A percentile compares a stretch with the other conserved stretches of the same genome.
phyloP scores from a whole-genome alignment of 2,113 vertebrate genomes.

The Rostratula benghalensis region DNA sequence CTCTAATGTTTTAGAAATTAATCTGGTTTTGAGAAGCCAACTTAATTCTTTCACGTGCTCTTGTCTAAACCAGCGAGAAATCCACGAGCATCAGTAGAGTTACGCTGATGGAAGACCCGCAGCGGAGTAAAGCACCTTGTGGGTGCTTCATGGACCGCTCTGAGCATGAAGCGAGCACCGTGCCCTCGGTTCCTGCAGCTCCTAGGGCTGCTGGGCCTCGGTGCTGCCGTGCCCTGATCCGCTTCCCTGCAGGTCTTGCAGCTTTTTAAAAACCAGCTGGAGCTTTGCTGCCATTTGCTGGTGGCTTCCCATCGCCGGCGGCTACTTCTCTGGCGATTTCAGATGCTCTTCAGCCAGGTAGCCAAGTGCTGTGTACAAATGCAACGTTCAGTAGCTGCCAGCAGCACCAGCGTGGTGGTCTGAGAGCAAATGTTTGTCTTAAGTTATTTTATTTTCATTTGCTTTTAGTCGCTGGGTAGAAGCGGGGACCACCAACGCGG shows the following conservation, averaged over 20 bases:
- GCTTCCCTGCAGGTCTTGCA: background rate
- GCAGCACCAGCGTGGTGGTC: background rate
- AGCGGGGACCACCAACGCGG: background rate
- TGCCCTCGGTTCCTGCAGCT: background rate
- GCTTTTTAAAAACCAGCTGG: slow-evolving; percentile 33
- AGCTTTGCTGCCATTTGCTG: slow-evolving; percentile 67
- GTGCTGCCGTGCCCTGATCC: background rate
- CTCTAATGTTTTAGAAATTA: background rate
- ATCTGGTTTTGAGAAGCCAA: background rate
- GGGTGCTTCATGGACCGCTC: background rate
- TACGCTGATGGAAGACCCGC: background rate
- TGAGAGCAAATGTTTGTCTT: background rate
- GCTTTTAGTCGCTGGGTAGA: background rate
- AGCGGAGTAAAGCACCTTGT: background rate
- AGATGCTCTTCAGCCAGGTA: background rate
- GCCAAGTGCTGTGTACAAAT: background rate
- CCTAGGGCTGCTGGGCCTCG: background rate
- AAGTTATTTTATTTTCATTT: slow-evolving; percentile 27
- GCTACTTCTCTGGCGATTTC: background rate
- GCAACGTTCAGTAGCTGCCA: slow-evolving; percentile 1
- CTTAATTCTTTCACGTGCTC: background rate
- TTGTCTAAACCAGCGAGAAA: background rate
- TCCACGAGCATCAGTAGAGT: background rate
- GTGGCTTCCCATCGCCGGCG: background rate
- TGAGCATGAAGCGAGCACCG: background rate